phyloP scores from a whole-genome alignment of 2,888 invertebrate species.

The Entomobrya proxima region DNA sequence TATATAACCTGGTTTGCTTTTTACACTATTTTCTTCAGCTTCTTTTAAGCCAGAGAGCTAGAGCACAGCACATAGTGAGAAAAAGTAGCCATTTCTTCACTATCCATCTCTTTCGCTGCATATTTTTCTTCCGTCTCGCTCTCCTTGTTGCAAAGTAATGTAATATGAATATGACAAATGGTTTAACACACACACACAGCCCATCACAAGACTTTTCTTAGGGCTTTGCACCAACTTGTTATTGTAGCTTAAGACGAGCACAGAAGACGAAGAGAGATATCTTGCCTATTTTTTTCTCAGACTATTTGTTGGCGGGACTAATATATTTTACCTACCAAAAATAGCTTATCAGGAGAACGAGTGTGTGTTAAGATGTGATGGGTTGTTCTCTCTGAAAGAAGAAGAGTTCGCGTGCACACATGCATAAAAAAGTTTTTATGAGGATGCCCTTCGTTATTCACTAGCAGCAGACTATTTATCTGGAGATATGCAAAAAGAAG shows the following conservation, averaged over 20 bases:
- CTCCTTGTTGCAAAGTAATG: not conserved
- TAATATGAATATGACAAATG: slow-evolving; percentile 63
- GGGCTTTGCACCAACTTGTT: not conserved
- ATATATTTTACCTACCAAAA: slow-evolving; percentile 5
- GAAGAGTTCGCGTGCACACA: slow-evolving; percentile 25
- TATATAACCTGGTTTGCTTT: too few relatives aligned
- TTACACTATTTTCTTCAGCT: too few relatives aligned
- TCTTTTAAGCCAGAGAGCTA: too few relatives aligned
- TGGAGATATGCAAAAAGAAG: not conserved
- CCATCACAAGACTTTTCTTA: slow-evolving; percentile 25
- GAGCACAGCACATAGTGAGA: too few relatives aligned
- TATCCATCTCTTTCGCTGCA: not conserved
- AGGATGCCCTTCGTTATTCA: not conserved
- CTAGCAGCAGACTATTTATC: slow-evolving; percentile 2
- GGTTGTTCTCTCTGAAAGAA: not conserved
- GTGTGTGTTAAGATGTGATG: not conserved
- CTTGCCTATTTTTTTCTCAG: not conserved
- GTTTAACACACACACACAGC: slow-evolving; percentile 39
- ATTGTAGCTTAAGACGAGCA: not conserved
- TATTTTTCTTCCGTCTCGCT: not conserved
- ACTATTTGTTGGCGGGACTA: not conserved
- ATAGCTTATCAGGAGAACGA: slow-evolving; percentile 3
- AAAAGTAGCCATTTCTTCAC: not conserved
- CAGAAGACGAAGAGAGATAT: not conserved
- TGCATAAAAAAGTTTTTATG: slow-evolving; percentile 32